Evolutionary conservation across 2,888 invertebrate species (phyloP), one percentile per base, ranked within the genome.

Genomic region (Chrysotoxum bicinctum): DNA sequence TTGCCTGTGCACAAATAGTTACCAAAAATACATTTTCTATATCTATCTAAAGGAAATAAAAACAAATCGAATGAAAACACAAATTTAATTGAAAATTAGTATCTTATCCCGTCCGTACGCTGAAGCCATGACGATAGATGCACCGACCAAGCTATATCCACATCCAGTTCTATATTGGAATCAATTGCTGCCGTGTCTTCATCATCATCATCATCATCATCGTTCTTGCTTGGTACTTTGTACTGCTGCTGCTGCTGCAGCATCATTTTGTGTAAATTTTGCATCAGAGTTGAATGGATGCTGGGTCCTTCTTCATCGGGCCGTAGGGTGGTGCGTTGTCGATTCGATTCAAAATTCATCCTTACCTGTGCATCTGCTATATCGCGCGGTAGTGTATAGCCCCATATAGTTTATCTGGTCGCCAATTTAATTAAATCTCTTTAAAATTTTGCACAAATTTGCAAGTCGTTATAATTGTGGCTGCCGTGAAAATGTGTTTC

Each of bases 21-120:
- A 78, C 83, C 83, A 70, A 84, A 84, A 84, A 84, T 84, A 84
- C 21, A 84, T 70, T 70, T 66, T 70, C 66, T 50, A 66, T 48
- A 35, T 70, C 79, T 37, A 62, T 62, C 26, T n/a, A 19, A 21
- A 19, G 37, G 52, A 52, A 32, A 48, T 23, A 48, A 54, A 70
- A 50, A 32, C 56, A 79, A 84, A 80, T 79, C 78, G 69, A 80
- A 84, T 64, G 35, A 80, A 66, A 75, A 50, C 58, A 69, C 45
- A 80, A 80, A 66, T 84, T 84, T 80, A 84, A 84, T 84, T 84
- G 84, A 80, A 84, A 84, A 80, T 76, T 80, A 72, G 80, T 80
- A 75, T 80, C 54, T 75, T 80, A 75, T 72, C 70, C 75, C 75
- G 40, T 21, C 75, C 75, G 40, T 21, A 66, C 80, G 70, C 62